phyloP scores from a whole-genome alignment of 2,888 invertebrate genomes.

The Escarpia spicata region DNA sequence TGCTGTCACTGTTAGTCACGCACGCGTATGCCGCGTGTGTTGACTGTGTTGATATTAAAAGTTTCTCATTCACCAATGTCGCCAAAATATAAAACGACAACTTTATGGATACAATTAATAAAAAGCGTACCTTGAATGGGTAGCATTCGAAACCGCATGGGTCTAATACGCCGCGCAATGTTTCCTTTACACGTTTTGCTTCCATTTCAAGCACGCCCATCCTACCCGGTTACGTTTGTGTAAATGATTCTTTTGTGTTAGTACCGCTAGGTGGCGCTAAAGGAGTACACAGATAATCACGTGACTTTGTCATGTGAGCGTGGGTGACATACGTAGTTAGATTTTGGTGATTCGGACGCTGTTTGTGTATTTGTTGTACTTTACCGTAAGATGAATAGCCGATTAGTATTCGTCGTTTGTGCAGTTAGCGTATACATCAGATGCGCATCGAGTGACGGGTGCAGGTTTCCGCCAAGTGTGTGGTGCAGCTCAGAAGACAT shows the following conservation, averaged over 20 bases:
- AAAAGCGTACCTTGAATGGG: constrained; percentile 37
- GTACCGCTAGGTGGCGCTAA: not conserved
- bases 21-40: no score
- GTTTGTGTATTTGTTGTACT: not conserved
- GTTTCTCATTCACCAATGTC: not conserved
- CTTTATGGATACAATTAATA: not conserved
- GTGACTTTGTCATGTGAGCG: constrained; percentile 13
- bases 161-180: constrained; percentile 26
- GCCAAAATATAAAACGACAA: not conserved
- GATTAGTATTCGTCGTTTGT: not conserved
- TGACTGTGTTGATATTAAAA: no score
- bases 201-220: constrained; percentile 1
- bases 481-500: constrained; percentile 33
- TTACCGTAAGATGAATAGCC: not conserved
- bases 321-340: not conserved
- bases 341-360: not conserved
- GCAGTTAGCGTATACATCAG: not conserved
- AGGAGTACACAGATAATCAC: not conserved
- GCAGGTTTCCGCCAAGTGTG: constrained; percentile 29
- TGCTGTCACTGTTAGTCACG: not conserved
- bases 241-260: not conserved
- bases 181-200: not conserved
- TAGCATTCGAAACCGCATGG: constrained; percentile 35
- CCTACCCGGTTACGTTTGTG: not conserved
- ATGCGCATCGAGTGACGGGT: constrained; percentile 21